phyloP scores from a whole-genome alignment of 2,113 vertebrate genomes.

The Chiloscyllium plagiosum region DNA sequence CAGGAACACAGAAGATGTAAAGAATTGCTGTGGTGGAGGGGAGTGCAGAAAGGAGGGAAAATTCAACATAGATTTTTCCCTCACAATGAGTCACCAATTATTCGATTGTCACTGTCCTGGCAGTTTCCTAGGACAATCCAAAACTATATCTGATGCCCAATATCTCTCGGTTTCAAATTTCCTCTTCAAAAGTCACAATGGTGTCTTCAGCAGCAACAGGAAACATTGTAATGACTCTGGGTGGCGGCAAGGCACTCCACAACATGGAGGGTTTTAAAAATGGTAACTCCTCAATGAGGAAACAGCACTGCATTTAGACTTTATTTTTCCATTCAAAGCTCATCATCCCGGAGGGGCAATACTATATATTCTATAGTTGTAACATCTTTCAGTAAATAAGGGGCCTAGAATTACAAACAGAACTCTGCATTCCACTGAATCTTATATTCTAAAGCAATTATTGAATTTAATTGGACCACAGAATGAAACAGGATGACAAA shows the following conservation, averaged over 20 bases:
- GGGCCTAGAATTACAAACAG: neutral
- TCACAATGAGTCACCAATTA: neutral
- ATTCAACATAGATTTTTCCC: neutral
- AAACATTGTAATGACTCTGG: neutral
- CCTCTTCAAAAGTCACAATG: neutral
- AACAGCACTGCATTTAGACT: neutral
- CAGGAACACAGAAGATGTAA: neutral
- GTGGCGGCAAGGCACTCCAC: neutral
- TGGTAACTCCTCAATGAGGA: neutral
- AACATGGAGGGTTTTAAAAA: neutral
- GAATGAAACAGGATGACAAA: neutral
- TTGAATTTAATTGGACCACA: neutral
- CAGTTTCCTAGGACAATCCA: neutral
- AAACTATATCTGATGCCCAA: neutral
- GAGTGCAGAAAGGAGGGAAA: neutral
- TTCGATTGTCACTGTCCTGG: neutral
- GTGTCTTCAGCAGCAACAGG: neutral
- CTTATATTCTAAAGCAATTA: neutral
- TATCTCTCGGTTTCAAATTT: neutral
- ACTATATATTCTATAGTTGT: neutral
- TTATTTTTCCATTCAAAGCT: neutral
- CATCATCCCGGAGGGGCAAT: neutral
- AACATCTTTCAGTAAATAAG: neutral
- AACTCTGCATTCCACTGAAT: neutral
- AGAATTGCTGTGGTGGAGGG: neutral